phyloP scores from a whole-genome alignment of 2,113 vertebrate genomes.

The Seriola aureovittata region DNA sequence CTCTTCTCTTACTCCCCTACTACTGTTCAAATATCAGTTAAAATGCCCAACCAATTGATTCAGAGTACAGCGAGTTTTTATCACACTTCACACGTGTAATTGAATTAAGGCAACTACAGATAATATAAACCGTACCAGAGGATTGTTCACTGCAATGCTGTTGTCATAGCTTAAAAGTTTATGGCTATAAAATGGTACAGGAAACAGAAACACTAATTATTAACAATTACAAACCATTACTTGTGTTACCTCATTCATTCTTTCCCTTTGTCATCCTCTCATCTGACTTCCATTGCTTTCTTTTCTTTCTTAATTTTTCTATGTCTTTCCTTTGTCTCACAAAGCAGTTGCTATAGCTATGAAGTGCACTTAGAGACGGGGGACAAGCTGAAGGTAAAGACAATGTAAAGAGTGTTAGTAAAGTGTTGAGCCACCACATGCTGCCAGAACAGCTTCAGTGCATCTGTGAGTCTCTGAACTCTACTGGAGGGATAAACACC shows the following conservation, averaged over 20 bases:
- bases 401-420: too few species aligned
- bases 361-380: neutral
- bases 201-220: neutral
- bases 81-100: conserved; percentile 22
- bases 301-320: neutral
- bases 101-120: conserved; percentile 17
- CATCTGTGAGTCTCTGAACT: too few species aligned
- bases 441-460: too few species aligned
- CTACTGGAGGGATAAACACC: too few species aligned
- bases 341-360: neutral
- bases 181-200: neutral
- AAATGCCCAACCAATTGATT: conserved; percentile 18
- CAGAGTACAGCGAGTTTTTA: neutral
- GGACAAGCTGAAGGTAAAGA: too few species aligned
- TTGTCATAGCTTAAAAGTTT: conserved; percentile 4
- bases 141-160: neutral
- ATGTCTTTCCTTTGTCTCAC: neutral
- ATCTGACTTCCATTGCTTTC: neutral
- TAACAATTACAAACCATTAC: neutral
- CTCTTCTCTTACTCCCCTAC: neutral
- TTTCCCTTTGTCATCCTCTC: neutral
- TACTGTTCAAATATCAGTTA: conserved; percentile 8
- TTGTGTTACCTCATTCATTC: neutral
- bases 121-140: conserved; percentile 18
- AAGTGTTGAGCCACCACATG: too few species aligned